phyloP scores from a whole-genome alignment of 2,113 vertebrate species.

The Acrocephalus kingi region DNA sequence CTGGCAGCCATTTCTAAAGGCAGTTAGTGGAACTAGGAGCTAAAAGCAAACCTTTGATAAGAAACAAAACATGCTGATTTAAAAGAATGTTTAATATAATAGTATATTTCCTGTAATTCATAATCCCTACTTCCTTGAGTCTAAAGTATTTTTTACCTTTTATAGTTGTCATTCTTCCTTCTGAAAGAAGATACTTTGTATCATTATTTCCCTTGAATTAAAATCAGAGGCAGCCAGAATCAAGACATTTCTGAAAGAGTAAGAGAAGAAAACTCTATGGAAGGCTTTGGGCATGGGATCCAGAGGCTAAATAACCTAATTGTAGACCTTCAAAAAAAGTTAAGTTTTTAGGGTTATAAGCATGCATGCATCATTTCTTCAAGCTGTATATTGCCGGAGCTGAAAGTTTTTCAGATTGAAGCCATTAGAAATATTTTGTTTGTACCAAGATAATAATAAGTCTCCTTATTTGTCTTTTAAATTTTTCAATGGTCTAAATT shows the following conservation, averaged over 20 bases:
- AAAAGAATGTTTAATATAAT: slow-evolving; percentile 13
- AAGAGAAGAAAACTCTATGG: background rate
- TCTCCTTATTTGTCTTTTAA: background rate
- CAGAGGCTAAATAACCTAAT: background rate
- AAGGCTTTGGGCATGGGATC: background rate
- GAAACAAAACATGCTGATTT: slow-evolving; percentile 3
- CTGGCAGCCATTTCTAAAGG: background rate
- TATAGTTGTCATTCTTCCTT: background rate
- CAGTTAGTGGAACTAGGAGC: background rate
- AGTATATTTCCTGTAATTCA: background rate
- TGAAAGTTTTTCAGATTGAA: background rate
- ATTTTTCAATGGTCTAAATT: background rate
- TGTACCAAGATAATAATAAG: background rate
- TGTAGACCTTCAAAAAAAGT: background rate
- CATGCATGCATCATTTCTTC: background rate
- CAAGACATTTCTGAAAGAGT: background rate
- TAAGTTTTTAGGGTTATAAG: background rate
- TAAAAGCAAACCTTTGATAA: slow-evolving; percentile 21
- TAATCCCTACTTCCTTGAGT: background rate
- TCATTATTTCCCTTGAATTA: slow-evolving; percentile 19
- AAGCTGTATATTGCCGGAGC: background rate
- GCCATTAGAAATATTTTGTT: background rate
- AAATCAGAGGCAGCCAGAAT: slow-evolving; percentile 12
- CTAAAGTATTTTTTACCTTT: slow-evolving; percentile 14
- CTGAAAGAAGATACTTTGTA: slow-evolving; percentile 20